These are phyloP conservation scores for Philonicus albiceps DNA, from an alignment of 2,888 invertebrate genomes.

Conservation along the genomic window DNA sequence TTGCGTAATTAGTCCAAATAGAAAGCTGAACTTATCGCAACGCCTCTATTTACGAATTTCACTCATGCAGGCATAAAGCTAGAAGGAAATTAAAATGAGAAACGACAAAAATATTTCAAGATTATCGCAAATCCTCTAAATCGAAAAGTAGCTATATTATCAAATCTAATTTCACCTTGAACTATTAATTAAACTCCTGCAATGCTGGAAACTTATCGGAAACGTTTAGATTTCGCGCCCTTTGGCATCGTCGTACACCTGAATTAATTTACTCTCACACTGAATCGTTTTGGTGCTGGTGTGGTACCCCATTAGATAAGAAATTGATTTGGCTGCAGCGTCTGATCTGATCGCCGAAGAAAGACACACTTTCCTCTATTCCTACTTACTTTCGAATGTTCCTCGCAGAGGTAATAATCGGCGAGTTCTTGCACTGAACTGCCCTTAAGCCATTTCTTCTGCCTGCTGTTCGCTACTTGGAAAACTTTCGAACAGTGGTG, in stretches of 20 bases:
- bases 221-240: background rate
- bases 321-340: background rate
- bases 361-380: background rate
- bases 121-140: background rate
- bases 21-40: too few relatives aligned
- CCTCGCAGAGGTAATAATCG: constrained; percentile 4
- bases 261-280: background rate
- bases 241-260: background rate
- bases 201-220: background rate
- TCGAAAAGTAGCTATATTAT: background rate
- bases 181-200: background rate
- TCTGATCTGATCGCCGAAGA: background rate
- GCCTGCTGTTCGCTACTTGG: background rate
- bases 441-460: background rate
- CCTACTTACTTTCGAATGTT: constrained; percentile 10
- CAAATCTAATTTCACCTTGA: background rate
- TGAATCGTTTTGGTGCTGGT: background rate
- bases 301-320: background rate
- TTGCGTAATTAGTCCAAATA: too few relatives aligned
- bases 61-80: too few relatives aligned
- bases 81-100: too few relatives aligned
- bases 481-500: background rate
- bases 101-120: background rate
- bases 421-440: background rate
- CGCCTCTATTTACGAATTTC: too few relatives aligned